Conservation (phyloP, 2,113 vertebrate species). For the Oophaga pumilio region DNA sequence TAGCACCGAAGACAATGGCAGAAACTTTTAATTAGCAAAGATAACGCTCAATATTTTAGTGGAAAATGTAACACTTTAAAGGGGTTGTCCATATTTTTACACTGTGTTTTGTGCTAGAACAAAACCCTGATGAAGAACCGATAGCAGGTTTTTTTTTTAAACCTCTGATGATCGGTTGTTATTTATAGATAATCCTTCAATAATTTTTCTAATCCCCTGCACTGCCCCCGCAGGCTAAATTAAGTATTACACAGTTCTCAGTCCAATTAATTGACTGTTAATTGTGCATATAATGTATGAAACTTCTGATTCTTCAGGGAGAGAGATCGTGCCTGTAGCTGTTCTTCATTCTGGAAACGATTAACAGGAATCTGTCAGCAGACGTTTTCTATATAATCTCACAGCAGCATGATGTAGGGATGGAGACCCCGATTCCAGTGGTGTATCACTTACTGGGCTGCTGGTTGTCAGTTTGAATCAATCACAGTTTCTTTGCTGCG, state of each 20-base stretch:
- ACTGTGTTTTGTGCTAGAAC: background rate
- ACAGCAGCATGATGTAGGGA: too few species aligned
- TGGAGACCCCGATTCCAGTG: too few species aligned
- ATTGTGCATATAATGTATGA: background rate
- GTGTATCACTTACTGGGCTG: too few species aligned
- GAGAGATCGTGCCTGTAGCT: background rate
- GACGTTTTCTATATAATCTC: too few species aligned
- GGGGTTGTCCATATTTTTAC: background rate
- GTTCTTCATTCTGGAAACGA: background rate
- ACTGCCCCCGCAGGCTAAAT: background rate
- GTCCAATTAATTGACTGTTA: background rate
- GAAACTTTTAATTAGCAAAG: background rate
- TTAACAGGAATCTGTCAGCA: too few species aligned
- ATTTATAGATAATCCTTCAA: background rate
- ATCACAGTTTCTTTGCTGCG: too few species aligned
- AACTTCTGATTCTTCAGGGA: too few species aligned
- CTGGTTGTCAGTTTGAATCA: too few species aligned
- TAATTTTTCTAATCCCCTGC: background rate
- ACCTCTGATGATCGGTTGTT: background rate
- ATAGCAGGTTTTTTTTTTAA: too few species aligned
- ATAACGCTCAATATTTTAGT: background rate
- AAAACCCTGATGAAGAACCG: too few species aligned
- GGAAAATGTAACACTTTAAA: background rate
- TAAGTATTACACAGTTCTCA: background rate
- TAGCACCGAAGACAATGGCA: background rate